Evolutionary conservation across 2,797 vertebrate species (phyloP).

Genomic region (Harpagifer antarcticus): DNA sequence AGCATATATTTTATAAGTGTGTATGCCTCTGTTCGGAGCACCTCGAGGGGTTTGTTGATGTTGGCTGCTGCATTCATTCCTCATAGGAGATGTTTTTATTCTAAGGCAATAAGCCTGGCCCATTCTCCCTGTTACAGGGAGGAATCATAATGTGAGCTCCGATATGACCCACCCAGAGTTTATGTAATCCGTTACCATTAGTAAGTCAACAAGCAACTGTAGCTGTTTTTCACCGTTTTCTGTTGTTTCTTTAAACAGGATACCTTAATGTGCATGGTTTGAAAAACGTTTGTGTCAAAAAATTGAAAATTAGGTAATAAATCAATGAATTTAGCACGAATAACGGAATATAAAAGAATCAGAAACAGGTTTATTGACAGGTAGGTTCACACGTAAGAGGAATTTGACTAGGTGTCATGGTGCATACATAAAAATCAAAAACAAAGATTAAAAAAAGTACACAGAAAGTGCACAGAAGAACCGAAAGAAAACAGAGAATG

Average conservation of each 20-base stretch:
- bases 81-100: constrained; percentile 58
- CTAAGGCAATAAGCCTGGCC: constrained; percentile 52
- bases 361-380: too few relatives aligned
- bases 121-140: constrained; percentile 16
- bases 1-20: constrained; percentile 13
- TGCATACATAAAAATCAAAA: neutral
- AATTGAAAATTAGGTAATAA: neutral
- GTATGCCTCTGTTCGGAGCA: constrained; percentile 56
- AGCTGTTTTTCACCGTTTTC: neutral
- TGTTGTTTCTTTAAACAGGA: neutral
- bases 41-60: constrained; percentile 57
- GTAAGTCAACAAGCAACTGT: constrained; percentile 1
- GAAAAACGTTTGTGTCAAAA: neutral
- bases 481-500: neutral
- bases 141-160: constrained; percentile 30
- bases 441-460: neutral
- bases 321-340: neutral
- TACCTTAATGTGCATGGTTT: neutral
- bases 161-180: constrained; percentile 27
- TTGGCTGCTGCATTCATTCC: constrained; percentile 70
- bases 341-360: too few relatives aligned
- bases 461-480: neutral
- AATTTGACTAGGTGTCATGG: too few relatives aligned
- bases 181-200: constrained; percentile 22
- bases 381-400: too few relatives aligned